Evolutionary conservation across 2,113 vertebrate genomes (phyloP).

Genomic region (Otis tarda): DNA sequence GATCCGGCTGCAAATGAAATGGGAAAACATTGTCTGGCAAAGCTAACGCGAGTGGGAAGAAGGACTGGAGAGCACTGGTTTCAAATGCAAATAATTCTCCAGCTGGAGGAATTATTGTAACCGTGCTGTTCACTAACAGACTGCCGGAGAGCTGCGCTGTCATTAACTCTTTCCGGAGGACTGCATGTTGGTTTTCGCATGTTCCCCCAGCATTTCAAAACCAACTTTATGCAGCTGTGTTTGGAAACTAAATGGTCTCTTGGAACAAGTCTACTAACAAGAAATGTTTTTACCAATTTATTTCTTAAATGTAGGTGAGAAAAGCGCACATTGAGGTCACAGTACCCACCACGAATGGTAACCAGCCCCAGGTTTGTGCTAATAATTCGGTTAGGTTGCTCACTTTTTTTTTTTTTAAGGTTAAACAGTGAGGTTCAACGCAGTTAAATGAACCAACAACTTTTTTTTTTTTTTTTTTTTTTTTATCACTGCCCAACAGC

Average conservation of each 20-base stretch:
- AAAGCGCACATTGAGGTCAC: conserved; percentile 83
- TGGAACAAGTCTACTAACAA: conserved; percentile 68
- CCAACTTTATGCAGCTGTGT: conserved; percentile 25
- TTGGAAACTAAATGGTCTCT: conserved; percentile 54
- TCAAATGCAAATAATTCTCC: not conserved
- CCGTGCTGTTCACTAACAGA: conserved; percentile 26
- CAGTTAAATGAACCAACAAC: conserved; percentile 64
- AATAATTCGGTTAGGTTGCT: conserved; percentile 53
- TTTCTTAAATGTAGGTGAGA: conserved; percentile 84
- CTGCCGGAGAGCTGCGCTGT: not conserved
- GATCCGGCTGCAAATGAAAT: not conserved
- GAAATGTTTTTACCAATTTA: conserved; percentile 78
- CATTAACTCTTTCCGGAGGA: not conserved
- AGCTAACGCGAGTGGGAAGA: not conserved
- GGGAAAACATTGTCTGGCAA: not conserved
- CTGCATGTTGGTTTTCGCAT: conserved; percentile 58
- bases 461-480: conserved; percentile 60
- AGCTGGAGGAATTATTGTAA: not conserved
- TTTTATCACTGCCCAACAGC: conserved; percentile 78
- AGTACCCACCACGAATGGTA: conserved; percentile 80
- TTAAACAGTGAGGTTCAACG: conserved; percentile 19
- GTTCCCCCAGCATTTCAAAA: conserved; percentile 39
- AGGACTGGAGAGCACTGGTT: not conserved
- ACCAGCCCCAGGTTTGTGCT: conserved; percentile 90
- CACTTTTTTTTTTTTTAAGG: not conserved